phyloP scores from a whole-genome alignment of 1,140 invertebrate genomes.

The Mylabris phalerata region DNA sequence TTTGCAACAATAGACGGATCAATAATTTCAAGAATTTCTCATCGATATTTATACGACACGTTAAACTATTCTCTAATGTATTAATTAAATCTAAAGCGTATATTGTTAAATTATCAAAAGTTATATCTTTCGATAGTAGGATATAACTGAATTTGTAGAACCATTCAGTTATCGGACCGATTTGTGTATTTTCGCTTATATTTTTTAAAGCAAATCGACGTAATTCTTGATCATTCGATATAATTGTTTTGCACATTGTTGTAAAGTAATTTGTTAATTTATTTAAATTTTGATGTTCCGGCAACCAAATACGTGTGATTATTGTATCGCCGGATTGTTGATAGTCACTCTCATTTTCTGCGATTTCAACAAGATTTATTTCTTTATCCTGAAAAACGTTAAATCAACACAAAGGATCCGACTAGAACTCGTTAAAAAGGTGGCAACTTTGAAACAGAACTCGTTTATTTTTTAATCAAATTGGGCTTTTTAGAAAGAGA shows the following conservation, averaged over 20 bases:
- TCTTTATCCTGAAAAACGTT: slow-evolving; percentile 26
- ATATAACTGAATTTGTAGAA: slow-evolving; percentile 40
- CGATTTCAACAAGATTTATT: slow-evolving; percentile 33
- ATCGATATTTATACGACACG: slow-evolving; percentile 25
- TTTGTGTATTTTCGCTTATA: slow-evolving; percentile 31
- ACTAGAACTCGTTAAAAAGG: not conserved
- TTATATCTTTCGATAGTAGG: slow-evolving; percentile 34
- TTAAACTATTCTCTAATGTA: slow-evolving; percentile 33
- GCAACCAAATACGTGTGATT: slow-evolving; percentile 29
- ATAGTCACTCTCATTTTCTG: slow-evolving; percentile 27
- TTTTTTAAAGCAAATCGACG: slow-evolving; percentile 29
- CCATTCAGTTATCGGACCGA: slow-evolving; percentile 37
- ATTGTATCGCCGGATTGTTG: slow-evolving; percentile 26
- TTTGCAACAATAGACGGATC: slow-evolving; percentile 30
- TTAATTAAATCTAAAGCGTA: slow-evolving; percentile 32
- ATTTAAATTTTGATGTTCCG: slow-evolving; percentile 18
- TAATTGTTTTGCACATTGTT: slow-evolving; percentile 29
- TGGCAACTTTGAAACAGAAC: too few relatives aligned
- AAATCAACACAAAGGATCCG: not conserved
- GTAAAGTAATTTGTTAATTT: slow-evolving; percentile 33
- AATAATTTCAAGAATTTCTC: slow-evolving; percentile 35
- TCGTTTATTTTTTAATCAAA: too few relatives aligned
- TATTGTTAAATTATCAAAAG: slow-evolving; percentile 33
- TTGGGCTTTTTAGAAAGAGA: too few relatives aligned
- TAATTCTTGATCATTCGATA: slow-evolving; percentile 28